Evolutionary conservation across 2,113 vertebrate genomes (phyloP), one percentile per base, ranked within the genome.

Genomic region (Dromaius novaehollandiae): DNA sequence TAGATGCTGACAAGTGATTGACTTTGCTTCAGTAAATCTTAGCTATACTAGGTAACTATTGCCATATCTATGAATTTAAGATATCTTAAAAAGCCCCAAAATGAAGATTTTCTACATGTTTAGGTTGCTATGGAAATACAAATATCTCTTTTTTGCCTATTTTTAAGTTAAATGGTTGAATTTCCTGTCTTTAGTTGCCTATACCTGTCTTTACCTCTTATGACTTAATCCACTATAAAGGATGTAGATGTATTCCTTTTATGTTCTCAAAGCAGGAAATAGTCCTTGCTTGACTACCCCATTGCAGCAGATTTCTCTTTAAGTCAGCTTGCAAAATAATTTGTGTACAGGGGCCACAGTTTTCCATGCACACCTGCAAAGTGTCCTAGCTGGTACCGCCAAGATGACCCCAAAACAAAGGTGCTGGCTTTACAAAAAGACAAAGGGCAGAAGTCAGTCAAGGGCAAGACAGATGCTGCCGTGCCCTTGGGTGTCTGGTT

Each of bases 101-200:
- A 6, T 70, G 28, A 93, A 88, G 25, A 92, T 97, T 95, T 97
- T 92, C 50, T 14, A 46, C 55, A 53, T 75, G 61, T 36, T 92
- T 82, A 69, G 66, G 84, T 97, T 98, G 77, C 96, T 97, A 60
- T 96, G 88, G 96, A 97, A 97, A 96, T 97, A 75, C 40, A 68
- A 26, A 94, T 73, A 50, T 68, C 86, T 94, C 17, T 75, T 87
- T 92, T 25, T 73, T 90, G 70, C 71, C 65, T 93, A 26, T 65
- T 94, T 88, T 87, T 58, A 93, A 76, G 44, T 83, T 68, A 69
- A 69, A 89, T 82, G 18, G 25, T 46, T 92, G 42, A 30, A 82
- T 90, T 82, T 84, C 26, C 14, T 46, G 50, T 79, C 20, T 58
- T 90, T 68, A 22, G 76, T 82, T 96, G 68, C 28, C 26, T 69